Conservation (phyloP, 2,888 invertebrate genomes). For the Dioctria linearis region DNA sequence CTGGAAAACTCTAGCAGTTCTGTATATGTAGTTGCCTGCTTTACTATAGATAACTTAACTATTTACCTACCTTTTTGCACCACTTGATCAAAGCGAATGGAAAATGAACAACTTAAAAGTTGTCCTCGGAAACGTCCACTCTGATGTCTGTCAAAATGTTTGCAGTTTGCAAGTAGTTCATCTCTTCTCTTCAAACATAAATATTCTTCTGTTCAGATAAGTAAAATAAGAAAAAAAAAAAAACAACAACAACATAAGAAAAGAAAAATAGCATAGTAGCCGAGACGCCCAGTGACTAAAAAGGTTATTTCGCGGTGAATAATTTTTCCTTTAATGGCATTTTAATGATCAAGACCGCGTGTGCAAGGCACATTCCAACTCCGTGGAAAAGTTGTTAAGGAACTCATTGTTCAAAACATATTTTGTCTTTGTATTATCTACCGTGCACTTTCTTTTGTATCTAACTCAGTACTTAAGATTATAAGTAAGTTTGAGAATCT, state of each 20-base stretch:
- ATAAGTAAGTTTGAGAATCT: background rate
- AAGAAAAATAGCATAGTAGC: background rate
- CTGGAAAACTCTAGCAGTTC: background rate
- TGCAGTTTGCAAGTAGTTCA: constrained; percentile 4
- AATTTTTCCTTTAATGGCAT: constrained; percentile 54
- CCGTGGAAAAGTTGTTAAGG: background rate
- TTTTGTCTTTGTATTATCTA: background rate
- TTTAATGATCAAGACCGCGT: constrained; percentile 53
- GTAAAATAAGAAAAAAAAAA: too few species aligned
- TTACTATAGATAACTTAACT: constrained; percentile 8
- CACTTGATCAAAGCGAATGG: background rate
- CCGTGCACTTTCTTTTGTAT: background rate
- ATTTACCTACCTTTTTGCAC: constrained; percentile 2
- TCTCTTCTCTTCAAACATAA: background rate
- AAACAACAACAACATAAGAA: background rate
- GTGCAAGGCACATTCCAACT: constrained; percentile 33
- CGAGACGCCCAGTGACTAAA: constrained; percentile 43
- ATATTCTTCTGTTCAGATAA: too few species aligned
- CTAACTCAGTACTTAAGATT: background rate
- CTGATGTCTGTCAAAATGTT: constrained; percentile 19
- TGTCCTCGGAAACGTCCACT: constrained; percentile 21
- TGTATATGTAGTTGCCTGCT: background rate
- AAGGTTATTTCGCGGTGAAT: constrained; percentile 52
- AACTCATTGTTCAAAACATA: background rate
- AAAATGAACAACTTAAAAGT: background rate